Evolutionary conservation across 2,888 invertebrate species (phyloP).

Genomic region (Neelides folsomi): DNA sequence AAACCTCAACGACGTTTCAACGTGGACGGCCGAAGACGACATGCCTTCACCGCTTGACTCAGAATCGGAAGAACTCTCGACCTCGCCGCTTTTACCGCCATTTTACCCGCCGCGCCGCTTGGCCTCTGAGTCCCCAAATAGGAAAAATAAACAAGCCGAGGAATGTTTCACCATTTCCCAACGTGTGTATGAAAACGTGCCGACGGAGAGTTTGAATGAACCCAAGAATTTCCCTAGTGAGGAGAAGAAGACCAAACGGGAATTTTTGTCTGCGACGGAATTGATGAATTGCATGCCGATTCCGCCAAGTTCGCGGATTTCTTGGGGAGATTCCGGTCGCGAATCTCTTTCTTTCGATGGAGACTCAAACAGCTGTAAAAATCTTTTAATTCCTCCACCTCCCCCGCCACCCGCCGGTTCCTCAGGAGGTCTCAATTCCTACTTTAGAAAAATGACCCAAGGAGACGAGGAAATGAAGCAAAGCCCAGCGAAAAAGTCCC

Average conservation of each 20-base stretch:
- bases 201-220: conserved; percentile 14
- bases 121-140: no score
- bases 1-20: conserved; percentile 22
- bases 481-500: conserved; percentile 15
- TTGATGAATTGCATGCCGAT: conserved; percentile 12
- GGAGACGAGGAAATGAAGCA: no score
- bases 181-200: conserved; percentile 32
- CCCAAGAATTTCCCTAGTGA: conserved; percentile 6
- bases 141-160: not conserved
- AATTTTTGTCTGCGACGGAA: conserved; percentile 28
- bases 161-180: conserved; percentile 29
- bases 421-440: not conserved
- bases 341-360: conserved; percentile 32
- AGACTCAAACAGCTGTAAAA: conserved; percentile 27
- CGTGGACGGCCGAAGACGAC: conserved; percentile 32
- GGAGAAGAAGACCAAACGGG: conserved; percentile 12
- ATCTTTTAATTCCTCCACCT: conserved; percentile 25
- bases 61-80: conserved; percentile 10
- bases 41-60: conserved; percentile 30
- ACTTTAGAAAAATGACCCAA: not conserved
- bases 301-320: conserved; percentile 27
- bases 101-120: no score
- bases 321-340: conserved; percentile 30
- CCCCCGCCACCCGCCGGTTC: conserved; percentile 16
- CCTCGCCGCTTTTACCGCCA: no score